Evolutionary conservation across 2,888 invertebrate species (phyloP), one percentile per base, ranked within the genome.

Genomic region (Melangyna quadrimaculata): DNA sequence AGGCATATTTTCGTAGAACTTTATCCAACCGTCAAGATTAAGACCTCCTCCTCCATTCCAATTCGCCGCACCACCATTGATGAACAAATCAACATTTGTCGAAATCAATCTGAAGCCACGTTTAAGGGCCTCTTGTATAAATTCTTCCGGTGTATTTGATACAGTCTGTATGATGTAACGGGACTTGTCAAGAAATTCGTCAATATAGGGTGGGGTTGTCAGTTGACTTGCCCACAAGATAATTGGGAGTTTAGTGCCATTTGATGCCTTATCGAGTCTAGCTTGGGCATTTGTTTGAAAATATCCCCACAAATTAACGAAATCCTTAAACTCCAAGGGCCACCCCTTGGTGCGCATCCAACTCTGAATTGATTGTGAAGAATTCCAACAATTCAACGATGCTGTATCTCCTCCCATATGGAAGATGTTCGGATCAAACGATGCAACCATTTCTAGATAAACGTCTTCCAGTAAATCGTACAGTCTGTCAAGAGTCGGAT

Each of bases 11-110:
- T 95, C 94, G 88, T 97, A 97, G 1, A 96, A 94, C 88, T 94
- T 95, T 90, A 97, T 96, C 97, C 97, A 97, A 1, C 96, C 95
- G 88, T 97, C 97, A 90, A 97, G 97, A 89, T 95, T 95, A 92
- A 93, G 93, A 92, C 93, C 93, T 1, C 94, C 93, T 92, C 93
- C 93, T 1, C 94, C 94, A 1, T 96, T 94, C 97, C 96, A 97
- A 4, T 95, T 94, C 6, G 94, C 95, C 89, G 94, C 96, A 1
- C 96, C 96, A 89, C 96, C 96, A 91, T 97, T 96, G 0, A 97
- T 93, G 90, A 97, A 97, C 14, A 96, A 92, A 89, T 97, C 97
- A 89, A 96, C 96, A 90, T 97, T 97, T 7, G 96, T 96, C 88
- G 97, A 93, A 87, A 97, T 96, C 14, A 96, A 91, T 53, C 93